phyloP scores from a whole-genome alignment of 2,888 invertebrate species.

The Oscheius sp. region DNA sequence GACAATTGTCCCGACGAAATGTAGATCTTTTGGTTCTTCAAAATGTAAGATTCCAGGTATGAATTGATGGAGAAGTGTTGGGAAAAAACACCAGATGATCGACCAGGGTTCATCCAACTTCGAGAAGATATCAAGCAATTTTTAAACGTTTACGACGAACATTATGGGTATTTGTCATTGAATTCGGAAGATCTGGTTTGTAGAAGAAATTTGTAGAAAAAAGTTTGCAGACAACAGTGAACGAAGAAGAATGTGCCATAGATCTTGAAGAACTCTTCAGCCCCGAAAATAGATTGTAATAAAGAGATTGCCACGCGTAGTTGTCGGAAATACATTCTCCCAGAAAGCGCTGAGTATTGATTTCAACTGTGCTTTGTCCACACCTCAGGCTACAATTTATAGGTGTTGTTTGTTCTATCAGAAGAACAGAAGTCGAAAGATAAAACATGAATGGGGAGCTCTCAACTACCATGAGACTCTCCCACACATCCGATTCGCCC shows the following conservation, averaged over 20 bases:
- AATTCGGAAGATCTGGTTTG: not conserved
- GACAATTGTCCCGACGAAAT: conserved; percentile 51
- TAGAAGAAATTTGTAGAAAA: not conserved
- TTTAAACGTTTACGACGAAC: conserved; percentile 51
- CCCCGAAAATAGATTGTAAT: not conserved
- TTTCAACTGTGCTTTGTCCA: too few relatives aligned
- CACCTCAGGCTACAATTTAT: too few relatives aligned
- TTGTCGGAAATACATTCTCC: too few relatives aligned
- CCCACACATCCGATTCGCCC: too few relatives aligned
- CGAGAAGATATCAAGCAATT: conserved; percentile 21
- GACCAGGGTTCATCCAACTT: conserved; percentile 40
- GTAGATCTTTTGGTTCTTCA: conserved; percentile 32
- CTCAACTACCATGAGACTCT: not conserved
- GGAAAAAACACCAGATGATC: conserved; percentile 36
- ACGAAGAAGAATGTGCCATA: not conserved
- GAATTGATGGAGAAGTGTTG: conserved; percentile 53
- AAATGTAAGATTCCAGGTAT: conserved; percentile 41
- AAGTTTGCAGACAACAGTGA: not conserved
- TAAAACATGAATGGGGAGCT: too few relatives aligned
- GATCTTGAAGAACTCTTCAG: not conserved
- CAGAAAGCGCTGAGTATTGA: too few relatives aligned
- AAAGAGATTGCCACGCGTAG: too few relatives aligned
- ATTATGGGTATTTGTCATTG: conserved; percentile 43
- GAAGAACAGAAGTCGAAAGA: not conserved
- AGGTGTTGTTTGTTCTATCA: not conserved